Evolutionary conservation across 2,113 vertebrate species (phyloP).

Genomic region (Azemiops feae): DNA sequence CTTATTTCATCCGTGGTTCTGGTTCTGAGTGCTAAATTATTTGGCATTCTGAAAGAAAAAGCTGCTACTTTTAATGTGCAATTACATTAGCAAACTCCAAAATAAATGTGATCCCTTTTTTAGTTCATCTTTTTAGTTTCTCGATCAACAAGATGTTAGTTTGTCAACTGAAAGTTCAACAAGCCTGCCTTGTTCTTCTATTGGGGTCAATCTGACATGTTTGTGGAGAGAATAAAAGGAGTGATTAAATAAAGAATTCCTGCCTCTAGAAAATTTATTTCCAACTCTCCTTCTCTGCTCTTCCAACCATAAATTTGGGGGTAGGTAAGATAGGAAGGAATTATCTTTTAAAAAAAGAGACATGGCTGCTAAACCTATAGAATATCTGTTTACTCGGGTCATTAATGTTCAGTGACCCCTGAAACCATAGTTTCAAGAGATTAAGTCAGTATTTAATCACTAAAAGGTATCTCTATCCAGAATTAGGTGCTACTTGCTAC

Average conservation of each 20-base stretch:
- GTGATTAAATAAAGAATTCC: neutral
- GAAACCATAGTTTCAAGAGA: neutral
- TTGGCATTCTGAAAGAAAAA: neutral
- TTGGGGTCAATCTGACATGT: neutral
- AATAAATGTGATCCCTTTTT: neutral
- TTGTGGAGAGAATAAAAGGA: neutral
- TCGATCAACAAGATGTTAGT: neutral
- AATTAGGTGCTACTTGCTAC: neutral
- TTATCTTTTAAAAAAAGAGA: neutral
- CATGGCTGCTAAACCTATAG: neutral
- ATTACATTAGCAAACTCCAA: neutral
- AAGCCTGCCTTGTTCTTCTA: neutral
- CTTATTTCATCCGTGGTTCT: neutral
- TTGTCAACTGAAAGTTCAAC: neutral
- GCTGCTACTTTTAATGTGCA: neutral
- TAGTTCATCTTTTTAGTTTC: neutral
- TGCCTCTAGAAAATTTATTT: neutral
- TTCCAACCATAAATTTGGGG: neutral
- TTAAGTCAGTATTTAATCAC: neutral
- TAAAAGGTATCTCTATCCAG: neutral
- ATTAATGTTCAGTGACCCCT: neutral
- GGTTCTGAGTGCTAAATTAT: neutral
- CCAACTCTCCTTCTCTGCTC: neutral
- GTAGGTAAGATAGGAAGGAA: neutral
- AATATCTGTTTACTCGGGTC: neutral